Evolutionary conservation across 1,140 invertebrate genomes (phyloP).

Genomic region (Wiebesia pumilae): DNA sequence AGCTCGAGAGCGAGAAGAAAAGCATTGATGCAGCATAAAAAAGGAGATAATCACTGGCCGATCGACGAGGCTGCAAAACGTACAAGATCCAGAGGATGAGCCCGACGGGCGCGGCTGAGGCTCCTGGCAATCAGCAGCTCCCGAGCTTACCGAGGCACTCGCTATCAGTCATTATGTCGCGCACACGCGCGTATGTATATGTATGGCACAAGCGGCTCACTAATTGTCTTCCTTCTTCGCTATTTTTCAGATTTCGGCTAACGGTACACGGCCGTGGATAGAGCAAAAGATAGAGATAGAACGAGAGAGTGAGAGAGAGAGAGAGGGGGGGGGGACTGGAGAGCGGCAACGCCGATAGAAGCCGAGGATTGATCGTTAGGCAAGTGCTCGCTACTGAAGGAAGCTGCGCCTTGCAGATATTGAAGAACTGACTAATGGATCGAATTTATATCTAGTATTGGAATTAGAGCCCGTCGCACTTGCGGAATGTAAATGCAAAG

Average conservation of each 20-base stretch:
- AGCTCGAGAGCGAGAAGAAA: not conserved
- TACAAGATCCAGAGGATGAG: not conserved
- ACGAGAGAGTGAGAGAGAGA: not conserved
- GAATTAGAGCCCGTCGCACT: not conserved
- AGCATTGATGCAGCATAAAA: not conserved
- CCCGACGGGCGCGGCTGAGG: no score
- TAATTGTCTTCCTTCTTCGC: conserved; percentile 25
- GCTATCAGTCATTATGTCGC: conserved; percentile 13
- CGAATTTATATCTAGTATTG: not conserved
- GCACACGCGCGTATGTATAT: not conserved
- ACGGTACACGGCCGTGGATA: not conserved
- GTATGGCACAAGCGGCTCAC: not conserved
- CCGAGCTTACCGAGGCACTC: not conserved
- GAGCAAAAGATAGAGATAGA: not conserved
- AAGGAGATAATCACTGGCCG: not conserved
- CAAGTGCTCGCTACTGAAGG: not conserved
- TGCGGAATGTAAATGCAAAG: not conserved
- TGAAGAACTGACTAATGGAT: conserved; percentile 24
- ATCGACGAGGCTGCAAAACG: not conserved
- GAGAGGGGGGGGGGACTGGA: not conserved
- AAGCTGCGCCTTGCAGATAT: not conserved
- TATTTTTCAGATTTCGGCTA: conserved; percentile 39
- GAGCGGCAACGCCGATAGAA: not conserved
- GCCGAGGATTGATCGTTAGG: not conserved
- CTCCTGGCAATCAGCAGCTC: conserved; percentile 11